A percentile compares a stretch with the other conserved stretches of the same genome.
These are phyloP conservation scores for Mobula hypostoma DNA, from an alignment of 2,113 vertebrate genomes.

Conservation along the genomic window DNA sequence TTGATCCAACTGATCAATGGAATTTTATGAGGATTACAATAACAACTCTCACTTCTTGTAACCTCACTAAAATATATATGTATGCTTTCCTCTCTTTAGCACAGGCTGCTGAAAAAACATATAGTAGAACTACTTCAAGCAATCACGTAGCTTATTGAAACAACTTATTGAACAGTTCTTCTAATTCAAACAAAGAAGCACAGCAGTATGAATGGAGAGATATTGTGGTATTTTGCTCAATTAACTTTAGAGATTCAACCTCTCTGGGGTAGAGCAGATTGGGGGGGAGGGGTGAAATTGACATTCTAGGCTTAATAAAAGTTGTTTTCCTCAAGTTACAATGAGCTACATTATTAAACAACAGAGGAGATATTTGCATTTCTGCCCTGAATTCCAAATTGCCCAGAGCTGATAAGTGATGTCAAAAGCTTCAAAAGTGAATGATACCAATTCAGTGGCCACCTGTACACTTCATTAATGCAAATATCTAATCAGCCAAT, in stretches of 20 bases:
- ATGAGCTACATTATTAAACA: not conserved
- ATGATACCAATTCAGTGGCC: not conserved
- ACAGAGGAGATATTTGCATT: not conserved
- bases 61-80: not conserved
- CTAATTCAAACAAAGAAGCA: not conserved
- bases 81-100: not conserved
- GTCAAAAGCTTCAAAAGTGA: not conserved
- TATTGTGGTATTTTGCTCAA: not conserved
- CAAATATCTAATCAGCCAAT: too few species aligned
- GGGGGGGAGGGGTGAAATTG: not conserved
- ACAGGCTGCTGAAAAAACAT: not conserved
- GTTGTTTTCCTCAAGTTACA: not conserved
- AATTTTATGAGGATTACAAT: too few species aligned
- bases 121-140: not conserved
- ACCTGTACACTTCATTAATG: too few species aligned
- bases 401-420: not conserved
- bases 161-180: not conserved
- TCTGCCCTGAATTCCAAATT: not conserved
- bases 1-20: not conserved
- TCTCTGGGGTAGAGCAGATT: not conserved
- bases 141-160: not conserved
- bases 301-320: not conserved
- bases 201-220: not conserved
- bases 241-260: not conserved
- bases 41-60: not conserved